Conservation (phyloP, 2,797 vertebrate species). For the Hyperoplus immaculatus region DNA sequence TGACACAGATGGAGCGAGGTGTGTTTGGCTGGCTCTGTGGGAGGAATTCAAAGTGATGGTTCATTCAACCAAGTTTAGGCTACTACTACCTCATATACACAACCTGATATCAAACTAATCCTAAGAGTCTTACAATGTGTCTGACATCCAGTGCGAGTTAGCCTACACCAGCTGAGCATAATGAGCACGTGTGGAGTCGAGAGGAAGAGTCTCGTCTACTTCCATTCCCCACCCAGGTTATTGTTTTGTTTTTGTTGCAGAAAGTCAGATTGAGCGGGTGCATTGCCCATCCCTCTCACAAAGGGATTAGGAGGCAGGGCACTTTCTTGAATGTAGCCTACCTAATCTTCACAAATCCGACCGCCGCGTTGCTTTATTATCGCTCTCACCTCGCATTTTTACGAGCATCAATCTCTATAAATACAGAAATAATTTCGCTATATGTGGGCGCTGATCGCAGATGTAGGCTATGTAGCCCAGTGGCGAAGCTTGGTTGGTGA, state of each 20-base stretch:
- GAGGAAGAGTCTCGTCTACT: conserved; percentile 21
- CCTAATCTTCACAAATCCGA: conserved; percentile 81
- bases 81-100: conserved; percentile 21
- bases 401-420: conserved; percentile 18
- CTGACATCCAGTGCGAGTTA: conserved; percentile 31
- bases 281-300: conserved; percentile 66
- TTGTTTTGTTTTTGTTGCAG: not conserved
- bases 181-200: conserved; percentile 37
- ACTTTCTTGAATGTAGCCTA: conserved; percentile 62
- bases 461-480: not conserved
- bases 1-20: too few species aligned
- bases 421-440: conserved; percentile 30
- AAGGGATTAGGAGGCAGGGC: conserved; percentile 72
- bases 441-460: conserved; percentile 5
- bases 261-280: conserved; percentile 47
- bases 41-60: conserved; percentile 2
- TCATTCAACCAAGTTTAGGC: too few species aligned
- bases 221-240: conserved; percentile 35
- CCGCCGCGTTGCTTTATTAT: conserved; percentile 51
- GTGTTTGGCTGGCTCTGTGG: not conserved
- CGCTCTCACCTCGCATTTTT: conserved; percentile 28
- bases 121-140: conserved; percentile 29
- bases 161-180: conserved; percentile 45
- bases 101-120: conserved; percentile 31
- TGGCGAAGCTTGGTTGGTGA: conserved; percentile 13